A percentile compares a stretch with the other conserved stretches of the same genome.
phyloP scores from a whole-genome alignment of 2,888 invertebrate species.

The Cerastoderma edule region DNA sequence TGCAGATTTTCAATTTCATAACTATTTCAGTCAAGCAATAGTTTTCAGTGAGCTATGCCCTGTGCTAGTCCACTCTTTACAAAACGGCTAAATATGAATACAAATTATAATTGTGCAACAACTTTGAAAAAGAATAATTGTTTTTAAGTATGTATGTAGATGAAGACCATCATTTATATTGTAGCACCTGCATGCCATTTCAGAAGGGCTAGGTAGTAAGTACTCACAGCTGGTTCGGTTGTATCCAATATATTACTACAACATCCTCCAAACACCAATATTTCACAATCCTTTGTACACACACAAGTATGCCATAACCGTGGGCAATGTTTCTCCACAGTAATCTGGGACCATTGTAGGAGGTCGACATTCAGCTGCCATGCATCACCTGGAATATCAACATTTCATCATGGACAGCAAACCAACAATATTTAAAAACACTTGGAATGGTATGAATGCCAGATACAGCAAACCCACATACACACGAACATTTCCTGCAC shows the following conservation, averaged over 20 bases:
- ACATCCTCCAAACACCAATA: constrained; percentile 83
- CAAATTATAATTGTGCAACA: not conserved
- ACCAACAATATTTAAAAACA: not conserved
- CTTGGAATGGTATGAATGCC: no score
- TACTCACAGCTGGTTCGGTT: constrained; percentile 59
- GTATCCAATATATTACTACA: constrained; percentile 77
- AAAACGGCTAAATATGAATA: no score
- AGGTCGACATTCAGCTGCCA: constrained; percentile 78
- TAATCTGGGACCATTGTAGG: constrained; percentile 77
- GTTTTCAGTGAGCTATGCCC: no score
- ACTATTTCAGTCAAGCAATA: no score
- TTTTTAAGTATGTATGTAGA: not conserved
- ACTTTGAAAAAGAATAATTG: not conserved
- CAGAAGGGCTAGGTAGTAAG: not conserved
- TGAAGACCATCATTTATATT: not conserved
- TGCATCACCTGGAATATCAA: constrained; percentile 78
- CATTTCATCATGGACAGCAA: not conserved
- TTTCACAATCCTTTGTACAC: constrained; percentile 72
- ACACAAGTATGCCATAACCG: constrained; percentile 83
- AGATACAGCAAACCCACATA: no score
- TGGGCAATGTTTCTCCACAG: constrained; percentile 68
- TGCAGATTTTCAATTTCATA: no score
- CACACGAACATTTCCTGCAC: no score
- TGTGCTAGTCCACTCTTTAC: no score
- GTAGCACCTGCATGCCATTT: not conserved